Evolutionary conservation across 2,113 vertebrate species (phyloP), one percentile per base, ranked within the genome.

Genomic region (Chroicocephalus ridibundus): DNA sequence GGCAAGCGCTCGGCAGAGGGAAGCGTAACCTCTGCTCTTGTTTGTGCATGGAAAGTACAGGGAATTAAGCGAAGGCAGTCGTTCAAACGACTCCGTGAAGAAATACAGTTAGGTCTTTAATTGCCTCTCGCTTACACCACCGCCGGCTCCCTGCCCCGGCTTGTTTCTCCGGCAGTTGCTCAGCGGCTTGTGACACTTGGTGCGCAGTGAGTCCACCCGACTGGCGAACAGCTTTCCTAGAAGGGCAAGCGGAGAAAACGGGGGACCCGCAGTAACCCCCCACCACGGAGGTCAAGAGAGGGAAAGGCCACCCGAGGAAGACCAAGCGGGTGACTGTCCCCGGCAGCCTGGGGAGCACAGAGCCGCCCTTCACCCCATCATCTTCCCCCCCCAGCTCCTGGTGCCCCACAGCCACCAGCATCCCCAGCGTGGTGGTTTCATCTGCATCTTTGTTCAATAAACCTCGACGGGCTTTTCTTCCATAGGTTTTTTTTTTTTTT

Each of bases 191-290:
- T 40, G 89, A 65, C 69, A 17, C 57, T 32, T 0, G 44, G 15
- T 2, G 5, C 1, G 11, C 15, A 11, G 6, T 5, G 3, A 16
- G 29, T 4, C 52, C 2, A 7, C 58, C 32, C 5, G 0, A 14
- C 3, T 11, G 82, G 61, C 52, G 46, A 81, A 75, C 5, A 6
- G 8, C 13, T 61, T 62, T 96, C 95, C 92, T 89, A n/a, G 83
- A 96, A 95, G 86, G 91, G 64, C 11, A 10, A 58, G 55, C 34
- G 27, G n/a, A 55, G 61, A 36, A 65, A 61, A 4, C 0, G 6
- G 57, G 83, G 72, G 34, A 15, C 7, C 8, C 2, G 2, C 16
- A 47, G 58, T 7, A 36, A 51, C 6, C 6, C 27, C 4, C 6
- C 18, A 15, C 40, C 24, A 3, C 0, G 2, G 0, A 9, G 8